A percentile compares a stretch with the other conserved stretches of the same genome.
Evolutionary conservation across 2,797 vertebrate species (phyloP).

Genomic region (Acipenser transmontanus): DNA sequence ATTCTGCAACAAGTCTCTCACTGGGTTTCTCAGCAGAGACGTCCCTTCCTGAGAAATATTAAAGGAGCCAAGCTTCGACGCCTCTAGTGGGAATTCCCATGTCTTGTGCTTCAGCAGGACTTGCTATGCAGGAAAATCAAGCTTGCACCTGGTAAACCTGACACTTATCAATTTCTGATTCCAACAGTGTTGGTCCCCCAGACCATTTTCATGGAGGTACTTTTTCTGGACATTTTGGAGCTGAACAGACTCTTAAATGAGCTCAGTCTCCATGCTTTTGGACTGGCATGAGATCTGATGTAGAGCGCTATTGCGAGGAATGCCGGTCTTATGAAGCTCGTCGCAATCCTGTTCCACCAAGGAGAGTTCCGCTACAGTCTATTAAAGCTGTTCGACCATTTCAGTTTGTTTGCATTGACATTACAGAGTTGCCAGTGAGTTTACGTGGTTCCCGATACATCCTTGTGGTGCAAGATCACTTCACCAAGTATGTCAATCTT

Average conservation of each 20-base stretch:
- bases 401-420: constrained; percentile 15
- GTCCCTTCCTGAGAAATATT: constrained; percentile 13
- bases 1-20: constrained; percentile 7
- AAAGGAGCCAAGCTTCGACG: constrained; percentile 10
- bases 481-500: constrained; percentile 11
- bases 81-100: constrained; percentile 9
- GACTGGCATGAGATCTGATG: no score
- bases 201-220: constrained; percentile 7
- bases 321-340: no score
- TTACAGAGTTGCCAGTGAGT: constrained; percentile 11
- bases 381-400: constrained; percentile 8
- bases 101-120: constrained; percentile 6
- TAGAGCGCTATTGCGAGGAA: no score
- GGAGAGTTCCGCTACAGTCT: constrained; percentile 11
- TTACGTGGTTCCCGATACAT: not conserved
- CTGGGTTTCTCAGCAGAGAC: constrained; percentile 9
- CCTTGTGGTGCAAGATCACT: constrained; percentile 11
- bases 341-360: constrained; percentile 6
- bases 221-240: constrained; percentile 17
- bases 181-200: not conserved
- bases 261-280: not conserved
- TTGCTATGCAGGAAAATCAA: constrained; percentile 11
- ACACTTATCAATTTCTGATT: not conserved
- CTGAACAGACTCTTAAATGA: constrained; percentile 20
- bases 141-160: constrained; percentile 5